Conservation (phyloP, 1,140 invertebrate genomes). For the Drosophila obscura region DNA sequence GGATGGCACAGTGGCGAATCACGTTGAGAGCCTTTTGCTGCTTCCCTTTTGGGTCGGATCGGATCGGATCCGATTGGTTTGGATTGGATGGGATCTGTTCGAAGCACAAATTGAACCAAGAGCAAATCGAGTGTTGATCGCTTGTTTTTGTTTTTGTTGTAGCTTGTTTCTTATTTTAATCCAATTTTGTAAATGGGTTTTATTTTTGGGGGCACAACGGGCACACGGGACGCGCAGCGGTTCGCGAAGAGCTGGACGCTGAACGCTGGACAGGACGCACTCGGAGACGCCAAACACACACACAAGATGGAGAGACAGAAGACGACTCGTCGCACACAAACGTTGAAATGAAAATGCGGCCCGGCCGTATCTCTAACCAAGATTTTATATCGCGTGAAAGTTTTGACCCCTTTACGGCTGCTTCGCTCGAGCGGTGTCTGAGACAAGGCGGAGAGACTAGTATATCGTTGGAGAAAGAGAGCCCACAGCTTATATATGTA, state of each 20-base stretch:
- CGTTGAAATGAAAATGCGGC: constrained; percentile 83
- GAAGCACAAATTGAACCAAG: constrained; percentile 60
- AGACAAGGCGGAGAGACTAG: constrained; percentile 15
- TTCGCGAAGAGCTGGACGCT: constrained; percentile 26
- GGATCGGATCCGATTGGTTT: constrained; percentile 9
- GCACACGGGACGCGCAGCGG: constrained; percentile 33
- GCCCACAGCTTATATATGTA: neutral
- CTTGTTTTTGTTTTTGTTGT: constrained; percentile 28
- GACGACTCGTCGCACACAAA: constrained; percentile 73
- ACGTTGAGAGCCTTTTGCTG: constrained; percentile 11
- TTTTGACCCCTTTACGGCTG: constrained; percentile 81
- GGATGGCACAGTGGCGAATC: constrained; percentile 62
- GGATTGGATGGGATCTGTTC: constrained; percentile 39
- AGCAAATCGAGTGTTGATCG: constrained; percentile 51
- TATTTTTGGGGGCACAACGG: constrained; percentile 22
- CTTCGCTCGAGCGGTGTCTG: constrained; percentile 58
- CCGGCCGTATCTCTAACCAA: constrained; percentile 73
- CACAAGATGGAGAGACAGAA: constrained; percentile 6
- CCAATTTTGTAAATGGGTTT: constrained; percentile 9
- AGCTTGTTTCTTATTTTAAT: neutral
- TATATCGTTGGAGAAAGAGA: constrained; percentile 23
- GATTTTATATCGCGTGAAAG: constrained; percentile 84
- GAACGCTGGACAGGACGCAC: constrained; percentile 40
- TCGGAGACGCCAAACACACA: constrained; percentile 24
- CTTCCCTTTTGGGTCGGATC: constrained; percentile 7